Conservation (phyloP, 2,113 vertebrate species). For the Coturnix japonica region DNA sequence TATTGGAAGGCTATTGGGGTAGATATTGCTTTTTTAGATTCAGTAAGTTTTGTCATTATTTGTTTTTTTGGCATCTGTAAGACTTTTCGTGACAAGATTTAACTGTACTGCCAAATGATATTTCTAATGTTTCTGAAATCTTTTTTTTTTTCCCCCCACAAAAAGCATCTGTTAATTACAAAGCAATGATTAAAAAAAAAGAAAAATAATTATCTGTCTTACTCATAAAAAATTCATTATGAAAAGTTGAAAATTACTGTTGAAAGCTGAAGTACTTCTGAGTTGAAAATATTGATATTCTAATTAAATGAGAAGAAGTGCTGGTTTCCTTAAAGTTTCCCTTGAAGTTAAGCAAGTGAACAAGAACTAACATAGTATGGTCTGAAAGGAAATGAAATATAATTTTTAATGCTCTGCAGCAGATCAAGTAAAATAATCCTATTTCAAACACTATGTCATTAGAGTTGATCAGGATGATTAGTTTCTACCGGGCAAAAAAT, state of each 20-base stretch:
- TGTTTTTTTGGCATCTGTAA: not conserved
- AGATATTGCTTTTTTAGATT: not conserved
- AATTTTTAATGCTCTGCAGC: constrained; percentile 9
- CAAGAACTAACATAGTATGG: constrained; percentile 32
- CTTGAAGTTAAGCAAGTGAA: constrained; percentile 52
- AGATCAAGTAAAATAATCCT: constrained; percentile 41
- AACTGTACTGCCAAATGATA: not conserved
- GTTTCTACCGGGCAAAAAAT: constrained; percentile 51
- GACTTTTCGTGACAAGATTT: not conserved
- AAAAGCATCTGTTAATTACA: fast-evolving
- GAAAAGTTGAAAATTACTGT: not conserved
- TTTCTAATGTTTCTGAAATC: not conserved
- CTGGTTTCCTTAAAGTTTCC: constrained; percentile 2
- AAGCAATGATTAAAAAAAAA: not conserved
- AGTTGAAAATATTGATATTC: not conserved
- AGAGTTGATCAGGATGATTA: constrained; percentile 39
- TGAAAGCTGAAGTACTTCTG: not conserved
- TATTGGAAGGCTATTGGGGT: not conserved
- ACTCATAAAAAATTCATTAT: not conserved
- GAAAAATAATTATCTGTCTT: not conserved
- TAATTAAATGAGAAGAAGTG: constrained; percentile 38
- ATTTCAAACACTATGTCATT: constrained; percentile 44
- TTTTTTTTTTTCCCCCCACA: not conserved
- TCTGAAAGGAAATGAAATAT: constrained; percentile 7
- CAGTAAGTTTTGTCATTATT: not conserved